Evolutionary conservation across 2,797 vertebrate genomes (phyloP).

Genomic region (Onychomys torridus): DNA sequence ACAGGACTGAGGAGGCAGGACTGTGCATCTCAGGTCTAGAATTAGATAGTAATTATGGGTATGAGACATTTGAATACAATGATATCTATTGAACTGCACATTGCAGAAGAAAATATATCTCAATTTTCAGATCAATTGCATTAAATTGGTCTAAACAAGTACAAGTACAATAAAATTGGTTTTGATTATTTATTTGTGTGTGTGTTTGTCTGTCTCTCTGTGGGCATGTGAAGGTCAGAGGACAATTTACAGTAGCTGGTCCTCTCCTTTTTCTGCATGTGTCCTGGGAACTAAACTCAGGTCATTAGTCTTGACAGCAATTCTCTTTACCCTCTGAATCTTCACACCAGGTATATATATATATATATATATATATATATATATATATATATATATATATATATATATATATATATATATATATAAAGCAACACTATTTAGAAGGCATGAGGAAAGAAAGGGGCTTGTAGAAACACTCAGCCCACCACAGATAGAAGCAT

Average conservation of each 20-base stretch:
- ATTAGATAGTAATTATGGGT: background rate
- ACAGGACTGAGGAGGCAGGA: background rate
- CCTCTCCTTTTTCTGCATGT: background rate
- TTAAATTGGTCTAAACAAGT: background rate
- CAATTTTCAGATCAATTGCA: background rate
- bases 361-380: no score
- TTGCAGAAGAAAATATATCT: background rate
- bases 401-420: no score
- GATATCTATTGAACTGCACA: background rate
- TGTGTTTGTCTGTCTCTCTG: background rate
- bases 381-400: no score
- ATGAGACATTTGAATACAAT: background rate
- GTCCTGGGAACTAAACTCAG: background rate
- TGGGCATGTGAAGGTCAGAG: background rate
- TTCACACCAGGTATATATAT: background rate
- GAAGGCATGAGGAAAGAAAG: background rate
- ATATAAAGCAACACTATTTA: background rate
- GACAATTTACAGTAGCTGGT: background rate
- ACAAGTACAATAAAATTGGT: background rate
- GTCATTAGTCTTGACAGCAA: background rate
- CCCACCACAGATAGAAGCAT: background rate
- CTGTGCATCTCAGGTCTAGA: background rate
- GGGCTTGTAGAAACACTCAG: background rate
- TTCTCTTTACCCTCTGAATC: no score
- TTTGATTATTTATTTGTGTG: background rate